Evolutionary conservation across 2,113 vertebrate genomes (phyloP).

Genomic region (Sclerurus mexicanus): DNA sequence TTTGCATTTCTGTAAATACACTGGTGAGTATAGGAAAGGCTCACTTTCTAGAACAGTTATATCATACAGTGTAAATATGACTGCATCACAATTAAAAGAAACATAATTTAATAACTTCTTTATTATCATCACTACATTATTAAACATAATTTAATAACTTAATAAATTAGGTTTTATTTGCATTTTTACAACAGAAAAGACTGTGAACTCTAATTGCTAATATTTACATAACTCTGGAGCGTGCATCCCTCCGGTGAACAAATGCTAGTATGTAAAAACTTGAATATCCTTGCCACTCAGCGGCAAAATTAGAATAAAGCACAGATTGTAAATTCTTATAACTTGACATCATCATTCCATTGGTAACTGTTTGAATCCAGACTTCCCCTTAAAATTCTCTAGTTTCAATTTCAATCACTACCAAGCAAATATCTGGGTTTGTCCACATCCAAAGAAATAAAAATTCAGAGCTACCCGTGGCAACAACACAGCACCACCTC

Average conservation of each 20-base stretch:
- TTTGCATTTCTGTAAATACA: neutral
- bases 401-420: neutral
- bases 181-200: neutral
- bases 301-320: neutral
- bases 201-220: neutral
- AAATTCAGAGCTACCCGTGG: neutral
- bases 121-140: too few relatives aligned
- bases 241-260: neutral
- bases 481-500: neutral
- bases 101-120: neutral
- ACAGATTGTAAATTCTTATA: neutral
- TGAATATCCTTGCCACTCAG: neutral
- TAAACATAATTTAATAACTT: neutral
- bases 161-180: neutral
- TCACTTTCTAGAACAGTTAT: neutral
- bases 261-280: neutral
- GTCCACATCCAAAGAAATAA: neutral
- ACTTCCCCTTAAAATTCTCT: neutral
- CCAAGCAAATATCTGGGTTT: neutral
- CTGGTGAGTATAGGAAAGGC: neutral
- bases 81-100: neutral
- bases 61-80: neutral
- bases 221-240: neutral
- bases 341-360: neutral
- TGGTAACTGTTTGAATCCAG: neutral